Evolutionary conservation across 2,113 vertebrate genomes (phyloP).

Genomic region (Marcusenius ussheri): DNA sequence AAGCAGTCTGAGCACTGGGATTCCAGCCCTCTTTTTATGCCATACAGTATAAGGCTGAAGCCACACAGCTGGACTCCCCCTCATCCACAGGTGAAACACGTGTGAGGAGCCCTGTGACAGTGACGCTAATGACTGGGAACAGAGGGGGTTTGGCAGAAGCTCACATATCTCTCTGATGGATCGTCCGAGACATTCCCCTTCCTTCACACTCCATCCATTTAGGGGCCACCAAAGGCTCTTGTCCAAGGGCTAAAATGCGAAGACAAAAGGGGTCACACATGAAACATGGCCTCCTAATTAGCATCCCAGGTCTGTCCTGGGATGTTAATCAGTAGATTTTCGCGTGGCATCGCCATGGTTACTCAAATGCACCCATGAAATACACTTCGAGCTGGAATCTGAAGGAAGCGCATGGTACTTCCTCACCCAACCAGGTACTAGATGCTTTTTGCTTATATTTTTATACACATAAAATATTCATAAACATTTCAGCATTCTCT

Average conservation of each 20-base stretch:
- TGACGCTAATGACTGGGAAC: slow-evolving; percentile 22
- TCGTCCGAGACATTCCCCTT: not conserved
- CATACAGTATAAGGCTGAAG: not conserved
- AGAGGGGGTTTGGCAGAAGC: slow-evolving; percentile 27
- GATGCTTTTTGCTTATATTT: not conserved
- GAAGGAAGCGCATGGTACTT: not conserved
- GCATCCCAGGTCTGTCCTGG: not conserved
- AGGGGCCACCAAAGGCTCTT: not conserved
- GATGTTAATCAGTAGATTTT: slow-evolving; percentile 10
- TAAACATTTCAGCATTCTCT: not conserved
- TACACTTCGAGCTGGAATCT: not conserved
- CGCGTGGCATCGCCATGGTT: not conserved
- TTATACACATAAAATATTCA: not conserved
- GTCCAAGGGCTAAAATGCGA: not conserved
- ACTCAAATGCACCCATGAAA: not conserved
- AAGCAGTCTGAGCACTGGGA: not conserved
- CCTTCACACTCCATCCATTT: not conserved
- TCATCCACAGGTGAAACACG: not conserved
- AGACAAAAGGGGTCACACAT: not conserved
- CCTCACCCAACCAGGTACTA: not conserved
- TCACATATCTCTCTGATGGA: slow-evolving; percentile 38
- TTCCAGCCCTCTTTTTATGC: not conserved
- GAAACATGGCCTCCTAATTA: slow-evolving; percentile 2
- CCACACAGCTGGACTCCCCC: not conserved
- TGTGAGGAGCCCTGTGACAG: not conserved